phyloP scores from a whole-genome alignment of 2,888 invertebrate species.

The Stenodera caucasica region DNA sequence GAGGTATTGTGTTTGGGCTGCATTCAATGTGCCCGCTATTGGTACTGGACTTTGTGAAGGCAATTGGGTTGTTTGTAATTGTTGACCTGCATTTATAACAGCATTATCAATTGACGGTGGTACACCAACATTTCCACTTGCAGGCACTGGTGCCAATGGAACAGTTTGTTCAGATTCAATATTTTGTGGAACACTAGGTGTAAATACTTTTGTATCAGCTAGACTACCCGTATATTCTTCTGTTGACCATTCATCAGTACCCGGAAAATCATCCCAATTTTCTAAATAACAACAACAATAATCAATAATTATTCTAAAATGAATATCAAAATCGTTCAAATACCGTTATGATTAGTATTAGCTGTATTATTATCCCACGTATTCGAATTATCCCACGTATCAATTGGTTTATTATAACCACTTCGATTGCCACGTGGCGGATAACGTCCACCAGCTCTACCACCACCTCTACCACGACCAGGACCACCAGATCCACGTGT shows the following conservation, averaged over 20 bases:
- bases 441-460: slow-evolving; percentile 49
- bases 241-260: slow-evolving; percentile 63
- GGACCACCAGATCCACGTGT: slow-evolving; percentile 51
- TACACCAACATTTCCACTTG: slow-evolving; percentile 16
- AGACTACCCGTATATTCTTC: slow-evolving; percentile 95
- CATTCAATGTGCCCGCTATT: slow-evolving; percentile 57
- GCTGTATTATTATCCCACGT: slow-evolving; percentile 49
- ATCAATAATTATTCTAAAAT: neutral
- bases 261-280: slow-evolving; percentile 72
- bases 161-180: slow-evolving; percentile 23
- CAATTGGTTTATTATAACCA: slow-evolving; percentile 54
- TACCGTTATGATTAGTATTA: slow-evolving; percentile 44
- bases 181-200: slow-evolving; percentile 63
- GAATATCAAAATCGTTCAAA: slow-evolving; percentile 35
- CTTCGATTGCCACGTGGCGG: slow-evolving; percentile 55
- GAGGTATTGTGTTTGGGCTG: slow-evolving; percentile 64
- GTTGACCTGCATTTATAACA: slow-evolving; percentile 29
- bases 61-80: slow-evolving; percentile 34
- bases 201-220: slow-evolving; percentile 92
- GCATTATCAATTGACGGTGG: slow-evolving; percentile 25
- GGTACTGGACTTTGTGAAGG: slow-evolving; percentile 42
- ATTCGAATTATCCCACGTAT: slow-evolving; percentile 63
- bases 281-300: slow-evolving; percentile 50
- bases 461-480: slow-evolving; percentile 55
- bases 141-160: slow-evolving; percentile 28